phyloP scores from a whole-genome alignment of 2,113 vertebrate genomes.

The Ia io region DNA sequence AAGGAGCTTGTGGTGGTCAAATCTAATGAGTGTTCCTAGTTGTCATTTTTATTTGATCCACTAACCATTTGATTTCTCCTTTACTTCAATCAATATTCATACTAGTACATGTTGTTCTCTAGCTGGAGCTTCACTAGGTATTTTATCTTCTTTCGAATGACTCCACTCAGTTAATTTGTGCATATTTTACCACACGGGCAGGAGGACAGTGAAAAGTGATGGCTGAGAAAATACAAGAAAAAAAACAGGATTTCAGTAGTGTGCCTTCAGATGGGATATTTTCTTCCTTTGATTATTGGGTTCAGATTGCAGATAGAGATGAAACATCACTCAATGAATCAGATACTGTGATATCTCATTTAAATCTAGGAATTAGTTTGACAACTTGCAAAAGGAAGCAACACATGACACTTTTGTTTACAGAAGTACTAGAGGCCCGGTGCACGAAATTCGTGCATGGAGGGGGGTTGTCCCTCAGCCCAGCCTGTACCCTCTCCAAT shows the following conservation, averaged over 20 bases:
- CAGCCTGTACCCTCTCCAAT: no score
- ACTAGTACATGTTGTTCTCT: not conserved
- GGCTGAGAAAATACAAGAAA: not conserved
- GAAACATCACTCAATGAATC: not conserved
- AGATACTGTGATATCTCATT: not conserved
- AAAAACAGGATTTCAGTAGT: not conserved
- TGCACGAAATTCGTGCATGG: no score
- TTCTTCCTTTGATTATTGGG: not conserved
- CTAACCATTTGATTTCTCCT: not conserved
- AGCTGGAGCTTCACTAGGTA: not conserved
- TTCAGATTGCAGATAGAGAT: not conserved
- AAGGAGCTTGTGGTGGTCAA: not conserved
- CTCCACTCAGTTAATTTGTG: not conserved
- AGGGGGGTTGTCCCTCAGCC: no score
- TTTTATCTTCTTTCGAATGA: not conserved
- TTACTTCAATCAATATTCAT: not conserved
- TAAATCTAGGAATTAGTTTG: not conserved
- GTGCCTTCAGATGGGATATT: not conserved
- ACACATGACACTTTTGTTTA: not conserved
- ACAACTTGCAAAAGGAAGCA: not conserved
- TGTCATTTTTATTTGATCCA: not conserved
- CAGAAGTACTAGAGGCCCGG: no score
- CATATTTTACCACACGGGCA: not conserved
- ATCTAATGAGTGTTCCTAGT: not conserved
- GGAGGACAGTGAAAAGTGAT: not conserved